phyloP scores from a whole-genome alignment of 2,113 vertebrate species.

The Pogona vitticeps region DNA sequence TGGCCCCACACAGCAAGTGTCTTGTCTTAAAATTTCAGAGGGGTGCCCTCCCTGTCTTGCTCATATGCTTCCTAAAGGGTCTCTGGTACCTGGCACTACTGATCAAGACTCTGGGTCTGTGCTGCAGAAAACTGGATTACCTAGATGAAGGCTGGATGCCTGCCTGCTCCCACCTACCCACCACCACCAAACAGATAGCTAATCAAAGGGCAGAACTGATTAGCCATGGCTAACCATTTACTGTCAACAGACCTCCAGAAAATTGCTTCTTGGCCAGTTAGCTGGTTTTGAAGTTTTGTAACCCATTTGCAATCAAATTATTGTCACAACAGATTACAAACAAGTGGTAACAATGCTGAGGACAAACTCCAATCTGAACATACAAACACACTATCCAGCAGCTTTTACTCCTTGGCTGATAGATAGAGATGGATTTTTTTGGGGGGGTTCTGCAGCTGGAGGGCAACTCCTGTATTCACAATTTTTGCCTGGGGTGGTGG shows the following conservation, averaged over 20 bases:
- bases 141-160: background rate
- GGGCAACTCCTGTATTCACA: too few species aligned
- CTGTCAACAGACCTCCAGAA: background rate
- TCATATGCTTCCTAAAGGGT: too few species aligned
- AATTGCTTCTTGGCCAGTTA: background rate
- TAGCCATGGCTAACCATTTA: background rate
- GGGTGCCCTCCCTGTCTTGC: too few species aligned
- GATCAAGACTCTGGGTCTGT: background rate
- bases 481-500: too few species aligned
- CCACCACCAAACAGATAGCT: background rate
- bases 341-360: background rate
- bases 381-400: background rate
- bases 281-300: background rate
- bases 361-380: background rate
- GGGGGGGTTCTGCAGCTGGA: too few species aligned
- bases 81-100: background rate
- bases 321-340: too few species aligned
- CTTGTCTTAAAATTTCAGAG: too few species aligned
- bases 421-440: too few species aligned
- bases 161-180: background rate
- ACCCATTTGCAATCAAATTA: too few species aligned
- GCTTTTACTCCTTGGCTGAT: too few species aligned
- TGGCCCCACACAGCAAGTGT: too few species aligned
- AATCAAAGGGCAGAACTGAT: background rate
- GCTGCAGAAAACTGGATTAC: background rate